Evolutionary conservation across 2,888 invertebrate species (phyloP), one percentile per base, ranked within the genome.

Genomic region (Trypoxylon attenuatum): DNA sequence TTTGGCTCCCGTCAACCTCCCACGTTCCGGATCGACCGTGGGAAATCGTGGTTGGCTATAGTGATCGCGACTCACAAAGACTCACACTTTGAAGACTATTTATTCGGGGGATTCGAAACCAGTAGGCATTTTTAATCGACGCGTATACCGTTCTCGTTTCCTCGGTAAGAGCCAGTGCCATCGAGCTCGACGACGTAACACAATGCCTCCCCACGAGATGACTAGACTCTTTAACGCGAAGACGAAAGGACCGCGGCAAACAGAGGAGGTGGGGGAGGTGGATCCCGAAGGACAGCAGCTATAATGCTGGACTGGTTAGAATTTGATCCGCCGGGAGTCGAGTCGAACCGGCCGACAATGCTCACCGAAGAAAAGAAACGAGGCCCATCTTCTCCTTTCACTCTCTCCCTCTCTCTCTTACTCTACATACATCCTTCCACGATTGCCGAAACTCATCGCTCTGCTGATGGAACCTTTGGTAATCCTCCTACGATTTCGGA

Each of bases 221-320:
- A 81, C 81, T 81, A 78, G 80, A 81, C 76, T 67, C 56, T 71
- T 63, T 68, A 70, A 70, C 69, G 56, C 62, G 57, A 61, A 56
- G 69, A 76, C 71, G 69, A 72, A 72, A 76, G 71, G 71, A 58
- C 47, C 60, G 42, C 57, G 66, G 60, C n/a, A n/a, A n/a, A n/a
- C n/a, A n/a, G 66, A 61, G 60, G 65, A 73, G 75, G 70, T 71
- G 71, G 76, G 73, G 77, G 78, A 76, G 77, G 71, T n/a, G n/a
- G n/a, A n/a, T 69, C 73, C 49, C 76, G 83, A 84, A 84, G 85
- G 85, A 84, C 86, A 84, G 74, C 82, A 71, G 81, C 84, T 84
- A 83, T 83, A 84, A 84, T 83, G 81, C 81, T 76, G 80, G 78
- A 85, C 85, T 84, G 84, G 85, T 85, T 86, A 85, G 84, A 86